Base-by-base conservation (phyloP, 2,888 invertebrate genomes). In the Hoplodrina blanda region DNA sequence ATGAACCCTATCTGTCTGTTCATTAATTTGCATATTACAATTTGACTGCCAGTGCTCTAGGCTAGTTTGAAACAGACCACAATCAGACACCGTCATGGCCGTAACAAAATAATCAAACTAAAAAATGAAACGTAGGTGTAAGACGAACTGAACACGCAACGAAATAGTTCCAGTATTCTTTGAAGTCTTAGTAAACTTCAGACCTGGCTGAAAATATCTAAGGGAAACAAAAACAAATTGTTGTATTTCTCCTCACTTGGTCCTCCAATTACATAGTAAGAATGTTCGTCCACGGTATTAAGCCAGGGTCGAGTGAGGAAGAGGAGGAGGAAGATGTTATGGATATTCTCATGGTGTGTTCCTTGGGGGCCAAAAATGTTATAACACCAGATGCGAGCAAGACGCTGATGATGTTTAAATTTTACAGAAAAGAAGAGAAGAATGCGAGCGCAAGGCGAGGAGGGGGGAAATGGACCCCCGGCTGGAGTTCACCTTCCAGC, bases 391-490 rank as follows among this genome's bases (percentile, higher is more conserved):
- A 17, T 20, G 11, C 44, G 10, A 41, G 17, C 13, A 52, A 33
- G 20, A n/a, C 11, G 13, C 46, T 80, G 49, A 78, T 25, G n/a
- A 17, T 56, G 11, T 33, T 33, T 2, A 64, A 61, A 57, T 66
- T 77, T 91, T 89, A 2, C 85, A 96, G 96, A 96, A 96, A 96
- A 96, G 98, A 75, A 96, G 98, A 75, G 98, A 98, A 97, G 98
- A 98, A 98, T 98, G 98, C 97, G 98, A 98, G 96, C 97, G 98
- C 85, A 98, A 98, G 90, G 98, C 98, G 17, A 96, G 98, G 69
- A 96, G 98, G 70, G 98, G 98, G 95, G 98, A 98, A 92, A 98
- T 98, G 98, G 98, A 98, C 94, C 98, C 98, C 88, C 97, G 98
- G 76, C 94, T 98, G 96, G 98, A 98, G 95, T 98, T 98, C 94